These are phyloP conservation scores for Anarhynchus alexandrinus DNA, from an alignment of 2,113 vertebrate genomes.

Conservation along the genomic window DNA sequence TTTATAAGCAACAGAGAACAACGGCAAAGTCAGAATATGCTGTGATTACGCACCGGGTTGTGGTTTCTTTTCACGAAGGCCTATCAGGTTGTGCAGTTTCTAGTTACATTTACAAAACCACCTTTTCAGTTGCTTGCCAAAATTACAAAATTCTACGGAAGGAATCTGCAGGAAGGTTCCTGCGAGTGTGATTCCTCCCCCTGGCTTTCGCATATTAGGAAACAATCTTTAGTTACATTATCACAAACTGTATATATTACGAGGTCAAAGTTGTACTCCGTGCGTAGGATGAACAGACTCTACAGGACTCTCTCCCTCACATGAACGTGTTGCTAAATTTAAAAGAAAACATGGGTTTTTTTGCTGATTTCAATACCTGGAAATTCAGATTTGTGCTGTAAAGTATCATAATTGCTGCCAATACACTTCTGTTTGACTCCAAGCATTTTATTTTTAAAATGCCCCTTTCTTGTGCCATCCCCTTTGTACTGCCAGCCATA, in stretches of 20 bases:
- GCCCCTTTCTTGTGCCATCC: neutral
- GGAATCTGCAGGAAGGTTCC: neutral
- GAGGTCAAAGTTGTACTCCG: neutral
- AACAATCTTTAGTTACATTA: neutral
- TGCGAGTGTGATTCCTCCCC: neutral
- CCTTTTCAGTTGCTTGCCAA: neutral
- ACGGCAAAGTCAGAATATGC: neutral
- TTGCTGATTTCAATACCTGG: neutral
- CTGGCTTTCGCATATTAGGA: neutral
- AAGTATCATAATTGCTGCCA: neutral
- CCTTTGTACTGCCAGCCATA: neutral
- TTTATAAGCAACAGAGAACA: neutral
- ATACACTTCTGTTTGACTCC: neutral
- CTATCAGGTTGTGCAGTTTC: neutral
- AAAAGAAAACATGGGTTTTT: neutral
- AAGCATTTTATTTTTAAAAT: neutral
- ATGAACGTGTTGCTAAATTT: neutral
- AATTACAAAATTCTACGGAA: neutral
- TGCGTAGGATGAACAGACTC: neutral
- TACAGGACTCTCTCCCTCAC: neutral
- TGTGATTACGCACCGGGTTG: fast-evolving
- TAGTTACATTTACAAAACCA: neutral
- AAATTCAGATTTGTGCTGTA: neutral
- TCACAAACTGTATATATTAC: neutral
- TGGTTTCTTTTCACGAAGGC: neutral